Evolutionary conservation across 1,140 invertebrate genomes (phyloP).

Genomic region (Apis cerana): DNA sequence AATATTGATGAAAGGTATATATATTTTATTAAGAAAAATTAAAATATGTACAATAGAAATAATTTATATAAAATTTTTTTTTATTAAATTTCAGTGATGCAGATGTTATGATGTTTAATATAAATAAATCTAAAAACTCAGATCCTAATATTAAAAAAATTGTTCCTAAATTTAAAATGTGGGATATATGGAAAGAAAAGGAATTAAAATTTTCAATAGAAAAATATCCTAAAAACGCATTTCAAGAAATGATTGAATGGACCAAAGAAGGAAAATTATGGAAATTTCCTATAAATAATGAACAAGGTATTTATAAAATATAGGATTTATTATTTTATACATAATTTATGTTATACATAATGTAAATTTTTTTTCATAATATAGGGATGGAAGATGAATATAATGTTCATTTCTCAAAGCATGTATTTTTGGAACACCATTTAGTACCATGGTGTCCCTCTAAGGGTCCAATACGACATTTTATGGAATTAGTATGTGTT

Average conservation of each 20-base stretch:
- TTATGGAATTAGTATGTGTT: conserved; percentile 97
- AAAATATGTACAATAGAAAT: not conserved
- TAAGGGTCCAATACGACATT: conserved; percentile 94
- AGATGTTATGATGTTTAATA: too few relatives aligned
- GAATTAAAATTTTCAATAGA: conserved; percentile 85
- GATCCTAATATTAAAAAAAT: too few relatives aligned
- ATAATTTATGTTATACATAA: conserved; percentile 41
- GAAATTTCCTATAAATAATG: conserved; percentile 99
- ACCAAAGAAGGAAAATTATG: conserved; percentile 97
- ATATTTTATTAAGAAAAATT: not conserved
- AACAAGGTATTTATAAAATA: conserved; percentile 87
- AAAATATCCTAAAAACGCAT: conserved; percentile 92
- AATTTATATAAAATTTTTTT: not conserved
- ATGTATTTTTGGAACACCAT: conserved; percentile 95
- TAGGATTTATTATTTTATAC: not conserved
- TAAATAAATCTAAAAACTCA: too few relatives aligned
- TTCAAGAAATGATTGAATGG: conserved; percentile 96
- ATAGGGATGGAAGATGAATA: conserved; percentile 90
- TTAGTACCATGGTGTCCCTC: conserved; percentile 94
- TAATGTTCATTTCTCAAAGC: conserved; percentile 92
- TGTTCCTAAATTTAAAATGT: conserved; percentile 83
- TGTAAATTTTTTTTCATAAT: conserved; percentile 46
- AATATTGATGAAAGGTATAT: not conserved
- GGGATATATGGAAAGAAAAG: conserved; percentile 85
- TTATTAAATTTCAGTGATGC: not conserved